Conservation (phyloP, 2,113 vertebrate species). For the Leiothrix lutea region DNA sequence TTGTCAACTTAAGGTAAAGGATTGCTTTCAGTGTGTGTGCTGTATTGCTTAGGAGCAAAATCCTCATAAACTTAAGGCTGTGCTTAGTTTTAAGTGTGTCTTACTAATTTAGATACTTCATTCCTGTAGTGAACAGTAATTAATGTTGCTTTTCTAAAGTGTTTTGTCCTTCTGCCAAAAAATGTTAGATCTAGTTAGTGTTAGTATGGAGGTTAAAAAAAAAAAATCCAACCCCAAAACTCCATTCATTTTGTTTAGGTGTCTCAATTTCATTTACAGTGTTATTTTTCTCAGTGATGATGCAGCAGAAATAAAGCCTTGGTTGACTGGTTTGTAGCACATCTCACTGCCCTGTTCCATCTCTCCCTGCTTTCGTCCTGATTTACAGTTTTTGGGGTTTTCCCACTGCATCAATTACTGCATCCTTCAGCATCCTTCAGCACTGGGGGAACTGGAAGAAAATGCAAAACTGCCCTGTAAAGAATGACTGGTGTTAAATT, state of each 20-base stretch:
- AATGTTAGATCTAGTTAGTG: neutral
- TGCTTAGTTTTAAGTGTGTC: neutral
- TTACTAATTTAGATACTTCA: neutral
- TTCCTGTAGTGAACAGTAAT: neutral
- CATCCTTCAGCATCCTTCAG: neutral
- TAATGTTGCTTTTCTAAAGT: neutral
- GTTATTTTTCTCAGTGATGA: neutral
- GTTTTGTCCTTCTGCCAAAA: neutral
- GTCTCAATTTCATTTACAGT: neutral
- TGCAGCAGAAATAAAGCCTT: conserved; percentile 6
- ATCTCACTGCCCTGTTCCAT: neutral
- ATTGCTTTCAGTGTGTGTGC: neutral
- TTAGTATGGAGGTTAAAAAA: neutral
- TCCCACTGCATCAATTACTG: neutral
- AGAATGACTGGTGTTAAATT: neutral
- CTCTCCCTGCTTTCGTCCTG: neutral
- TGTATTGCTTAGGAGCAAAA: neutral
- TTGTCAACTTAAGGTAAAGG: neutral
- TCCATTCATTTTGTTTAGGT: neutral
- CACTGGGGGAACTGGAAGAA: neutral
- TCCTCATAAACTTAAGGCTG: neutral
- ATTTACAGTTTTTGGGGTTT: neutral
- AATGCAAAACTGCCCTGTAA: neutral
- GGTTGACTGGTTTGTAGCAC: neutral
- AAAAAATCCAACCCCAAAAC: neutral